These are phyloP conservation scores for Hiodon alosoides DNA, from an alignment of 2,113 vertebrate species.

Conservation along the genomic window DNA sequence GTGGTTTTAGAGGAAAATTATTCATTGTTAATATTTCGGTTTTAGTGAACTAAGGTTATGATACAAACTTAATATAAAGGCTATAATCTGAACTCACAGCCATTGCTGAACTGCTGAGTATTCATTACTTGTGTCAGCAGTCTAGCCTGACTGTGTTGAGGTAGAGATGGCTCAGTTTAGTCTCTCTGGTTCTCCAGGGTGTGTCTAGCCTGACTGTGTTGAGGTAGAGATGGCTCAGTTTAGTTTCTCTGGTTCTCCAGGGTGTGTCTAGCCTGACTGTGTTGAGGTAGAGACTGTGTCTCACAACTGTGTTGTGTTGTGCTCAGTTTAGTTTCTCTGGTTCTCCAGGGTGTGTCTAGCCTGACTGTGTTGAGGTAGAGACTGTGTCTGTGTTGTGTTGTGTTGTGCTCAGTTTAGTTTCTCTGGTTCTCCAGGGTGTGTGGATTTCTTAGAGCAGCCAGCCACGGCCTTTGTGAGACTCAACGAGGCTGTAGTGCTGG, in stretches of 20 bases:
- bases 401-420: not conserved
- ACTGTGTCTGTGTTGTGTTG: not conserved
- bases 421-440: slow-evolving; percentile 64
- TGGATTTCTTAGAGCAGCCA: slow-evolving; percentile 90
- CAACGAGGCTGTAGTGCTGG: slow-evolving; percentile 81
- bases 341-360: slow-evolving; percentile 60
- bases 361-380: not conserved
- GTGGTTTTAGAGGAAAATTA: too few relatives aligned
- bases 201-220: slow-evolving; percentile 17
- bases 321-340: not conserved
- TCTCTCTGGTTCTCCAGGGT: slow-evolving; percentile 59
- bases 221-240: not conserved
- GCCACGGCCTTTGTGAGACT: slow-evolving; percentile 91
- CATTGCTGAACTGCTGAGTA: too few relatives aligned
- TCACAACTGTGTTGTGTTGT: not conserved
- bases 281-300: slow-evolving; percentile 45
- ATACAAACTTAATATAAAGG: too few relatives aligned
- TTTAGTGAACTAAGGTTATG: too few relatives aligned
- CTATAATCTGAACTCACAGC: too few relatives aligned
- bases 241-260: slow-evolving; percentile 45
- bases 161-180: not conserved
- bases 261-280: slow-evolving; percentile 46
- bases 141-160: not conserved
- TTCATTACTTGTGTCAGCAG: too few relatives aligned
- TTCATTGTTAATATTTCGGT: too few relatives aligned